A percentile compares a stretch with the other conserved stretches of the same genome.
These are phyloP conservation scores for Linnaemya vulpina DNA, from an alignment of 2,888 invertebrate genomes.

Conservation along the genomic window DNA sequence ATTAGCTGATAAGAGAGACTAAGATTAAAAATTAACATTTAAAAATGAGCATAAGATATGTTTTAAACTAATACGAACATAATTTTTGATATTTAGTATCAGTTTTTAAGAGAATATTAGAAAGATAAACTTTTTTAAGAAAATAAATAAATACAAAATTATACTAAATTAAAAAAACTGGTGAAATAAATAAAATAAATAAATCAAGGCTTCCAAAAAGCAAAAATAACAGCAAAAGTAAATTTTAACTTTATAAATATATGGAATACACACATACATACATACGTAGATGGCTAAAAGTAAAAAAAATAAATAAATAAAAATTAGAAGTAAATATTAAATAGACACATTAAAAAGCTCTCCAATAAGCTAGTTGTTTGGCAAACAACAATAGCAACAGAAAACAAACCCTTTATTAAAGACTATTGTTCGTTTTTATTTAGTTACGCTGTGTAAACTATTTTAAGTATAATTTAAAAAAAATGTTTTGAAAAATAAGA, in stretches of 20 bases:
- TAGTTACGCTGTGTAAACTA: slow-evolving; percentile 71
- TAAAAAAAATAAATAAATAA: slow-evolving; percentile 30
- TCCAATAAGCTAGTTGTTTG: slow-evolving; percentile 63
- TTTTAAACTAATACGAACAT: slow-evolving; percentile 43
- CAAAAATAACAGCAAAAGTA: slow-evolving; percentile 38
- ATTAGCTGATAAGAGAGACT: slow-evolving; percentile 50
- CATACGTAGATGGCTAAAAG: slow-evolving; percentile 43
- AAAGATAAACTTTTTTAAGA: slow-evolving; percentile 20
- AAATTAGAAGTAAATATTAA: slow-evolving; percentile 42
- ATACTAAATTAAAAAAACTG: slow-evolving; percentile 36
- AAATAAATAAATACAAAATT: slow-evolving; percentile 30
- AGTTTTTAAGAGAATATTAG: slow-evolving; percentile 46
- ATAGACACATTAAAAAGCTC: slow-evolving; percentile 61
- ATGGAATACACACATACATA: not conserved
- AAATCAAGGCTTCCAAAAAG: slow-evolving; percentile 69
- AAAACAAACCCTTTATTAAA: slow-evolving; percentile 44
- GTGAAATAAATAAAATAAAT: slow-evolving; percentile 27
- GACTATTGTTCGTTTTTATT: slow-evolving; percentile 61
- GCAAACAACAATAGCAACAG: slow-evolving; percentile 42
- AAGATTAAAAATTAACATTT: slow-evolving; percentile 41
- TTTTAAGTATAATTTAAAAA: slow-evolving; percentile 65
- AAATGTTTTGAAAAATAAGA: slow-evolving; percentile 59
- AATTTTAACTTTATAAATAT: slow-evolving; percentile 40
- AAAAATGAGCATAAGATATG: slow-evolving; percentile 44
- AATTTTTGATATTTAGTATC: slow-evolving; percentile 63